Evolutionary conservation across 2,888 invertebrate genomes (phyloP).

Genomic region (Melolontha melolontha): DNA sequence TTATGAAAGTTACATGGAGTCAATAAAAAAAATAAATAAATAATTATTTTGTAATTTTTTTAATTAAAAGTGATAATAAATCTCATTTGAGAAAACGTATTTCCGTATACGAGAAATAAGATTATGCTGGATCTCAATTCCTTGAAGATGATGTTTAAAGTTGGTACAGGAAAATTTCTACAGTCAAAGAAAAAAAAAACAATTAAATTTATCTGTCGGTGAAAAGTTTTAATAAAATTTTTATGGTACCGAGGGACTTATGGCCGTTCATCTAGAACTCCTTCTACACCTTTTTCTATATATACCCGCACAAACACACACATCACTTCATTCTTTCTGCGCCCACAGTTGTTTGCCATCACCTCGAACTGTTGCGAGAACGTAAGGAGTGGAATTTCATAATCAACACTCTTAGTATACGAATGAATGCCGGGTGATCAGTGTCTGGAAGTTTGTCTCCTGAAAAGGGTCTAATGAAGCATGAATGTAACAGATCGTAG

Average conservation of each 20-base stretch:
- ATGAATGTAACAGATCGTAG: slow-evolving; percentile 47
- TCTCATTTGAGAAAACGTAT: too few species aligned
- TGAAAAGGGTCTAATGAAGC: slow-evolving; percentile 48
- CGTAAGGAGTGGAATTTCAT: slow-evolving; percentile 36
- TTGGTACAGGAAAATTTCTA: too few species aligned
- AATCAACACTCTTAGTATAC: slow-evolving; percentile 40
- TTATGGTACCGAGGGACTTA: slow-evolving; percentile 15
- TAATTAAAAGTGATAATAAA: too few species aligned
- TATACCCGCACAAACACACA: neutral
- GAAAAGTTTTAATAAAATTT: slow-evolving; percentile 42
- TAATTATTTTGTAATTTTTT: too few species aligned
- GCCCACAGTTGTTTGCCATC: slow-evolving; percentile 12
- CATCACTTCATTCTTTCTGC: neutral
- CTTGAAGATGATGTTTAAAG: too few species aligned
- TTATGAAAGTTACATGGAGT: too few species aligned
- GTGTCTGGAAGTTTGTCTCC: slow-evolving; percentile 46
- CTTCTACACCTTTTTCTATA: neutral
- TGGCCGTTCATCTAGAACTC: slow-evolving; percentile 13
- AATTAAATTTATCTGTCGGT: slow-evolving; percentile 39
- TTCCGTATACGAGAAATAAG: too few species aligned
- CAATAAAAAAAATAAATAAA: too few species aligned
- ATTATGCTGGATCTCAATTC: too few species aligned
- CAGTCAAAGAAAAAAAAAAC: slow-evolving; percentile 17
- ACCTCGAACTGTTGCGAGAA: slow-evolving; percentile 1
- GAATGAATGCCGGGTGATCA: slow-evolving; percentile 49